Percentiles rank a stretch among this genome's conserved stretches.
Evolutionary conservation across 2,888 invertebrate species (phyloP).

Genomic region (Drosophila kanekoi): DNA sequence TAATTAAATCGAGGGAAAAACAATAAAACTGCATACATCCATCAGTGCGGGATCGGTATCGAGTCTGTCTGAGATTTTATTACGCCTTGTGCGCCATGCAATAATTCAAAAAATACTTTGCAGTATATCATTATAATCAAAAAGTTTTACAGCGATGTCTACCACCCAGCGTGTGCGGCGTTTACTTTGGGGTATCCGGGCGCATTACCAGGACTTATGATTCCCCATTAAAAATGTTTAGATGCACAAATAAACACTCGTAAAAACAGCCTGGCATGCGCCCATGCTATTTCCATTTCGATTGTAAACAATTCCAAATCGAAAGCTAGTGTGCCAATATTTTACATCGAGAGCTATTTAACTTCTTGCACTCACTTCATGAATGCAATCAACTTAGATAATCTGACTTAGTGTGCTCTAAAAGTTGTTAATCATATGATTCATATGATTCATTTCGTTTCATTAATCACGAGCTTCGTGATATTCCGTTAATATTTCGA

Average conservation of each 20-base stretch:
- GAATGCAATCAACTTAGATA: not conserved
- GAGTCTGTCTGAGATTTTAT: slow-evolving; percentile 61
- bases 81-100: slow-evolving; percentile 63
- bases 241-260: slow-evolving; percentile 78
- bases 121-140: slow-evolving; percentile 77
- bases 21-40: slow-evolving; percentile 64
- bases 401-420: too few species aligned
- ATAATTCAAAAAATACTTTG: slow-evolving; percentile 79
- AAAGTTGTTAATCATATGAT: too few species aligned
- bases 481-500: too few species aligned
- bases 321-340: slow-evolving; percentile 30
- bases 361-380: not conserved
- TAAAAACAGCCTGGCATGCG: slow-evolving; percentile 29
- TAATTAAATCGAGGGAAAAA: slow-evolving; percentile 75
- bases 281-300: slow-evolving; percentile 35
- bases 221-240: slow-evolving; percentile 74
- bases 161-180: slow-evolving; percentile 68
- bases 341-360: slow-evolving; percentile 3
- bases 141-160: slow-evolving; percentile 46
- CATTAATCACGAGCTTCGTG: too few species aligned
- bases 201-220: slow-evolving; percentile 48
- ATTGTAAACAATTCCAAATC: slow-evolving; percentile 52
- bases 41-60: slow-evolving; percentile 26
- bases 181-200: slow-evolving; percentile 33
- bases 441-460: too few species aligned